A percentile compares a stretch with the other conserved stretches of the same genome.
These are phyloP conservation scores for Rhaphigaster nebulosa DNA, from an alignment of 2,888 invertebrate genomes.

Conservation along the genomic window DNA sequence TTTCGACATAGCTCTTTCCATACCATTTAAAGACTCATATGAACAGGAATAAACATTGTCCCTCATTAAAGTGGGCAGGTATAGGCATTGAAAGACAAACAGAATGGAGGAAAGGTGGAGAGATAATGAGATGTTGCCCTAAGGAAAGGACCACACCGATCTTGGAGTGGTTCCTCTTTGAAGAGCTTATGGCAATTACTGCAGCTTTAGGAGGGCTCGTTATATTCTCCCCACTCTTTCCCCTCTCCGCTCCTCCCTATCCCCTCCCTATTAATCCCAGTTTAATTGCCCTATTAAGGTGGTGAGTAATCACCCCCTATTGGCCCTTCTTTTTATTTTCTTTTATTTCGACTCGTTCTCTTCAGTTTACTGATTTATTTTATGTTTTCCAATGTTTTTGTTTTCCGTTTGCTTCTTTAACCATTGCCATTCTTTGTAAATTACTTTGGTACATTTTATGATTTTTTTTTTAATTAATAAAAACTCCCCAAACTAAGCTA, in stretches of 20 bases:
- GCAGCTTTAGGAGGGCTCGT: conserved; percentile 61
- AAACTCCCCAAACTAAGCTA: too few species aligned
- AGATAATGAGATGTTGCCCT: conserved; percentile 30
- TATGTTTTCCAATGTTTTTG: neutral
- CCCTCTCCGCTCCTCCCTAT: conserved; percentile 30
- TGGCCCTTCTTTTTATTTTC: conserved; percentile 52
- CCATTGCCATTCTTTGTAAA: neutral
- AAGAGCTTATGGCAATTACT: conserved; percentile 62
- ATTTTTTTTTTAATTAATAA: too few species aligned
- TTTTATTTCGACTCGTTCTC: conserved; percentile 38
- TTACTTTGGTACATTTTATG: neutral
- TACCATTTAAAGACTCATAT: neutral
- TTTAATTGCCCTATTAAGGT: conserved; percentile 62
- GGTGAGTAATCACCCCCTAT: conserved; percentile 52
- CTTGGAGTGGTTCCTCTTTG: conserved; percentile 59
- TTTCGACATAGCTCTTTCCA: neutral
- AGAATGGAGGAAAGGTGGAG: neutral
- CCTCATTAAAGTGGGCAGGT: neutral
- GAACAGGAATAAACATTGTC: neutral
- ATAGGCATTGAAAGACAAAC: neutral
- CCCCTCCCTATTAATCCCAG: conserved; percentile 57
- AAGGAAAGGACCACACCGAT: conserved; percentile 13
- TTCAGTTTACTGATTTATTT: conserved; percentile 4
- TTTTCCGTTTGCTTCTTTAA: neutral
- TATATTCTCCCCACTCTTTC: conserved; percentile 54